Evolutionary conservation across 2,888 invertebrate genomes (phyloP).

Genomic region (Tricholauxania praeusta): DNA sequence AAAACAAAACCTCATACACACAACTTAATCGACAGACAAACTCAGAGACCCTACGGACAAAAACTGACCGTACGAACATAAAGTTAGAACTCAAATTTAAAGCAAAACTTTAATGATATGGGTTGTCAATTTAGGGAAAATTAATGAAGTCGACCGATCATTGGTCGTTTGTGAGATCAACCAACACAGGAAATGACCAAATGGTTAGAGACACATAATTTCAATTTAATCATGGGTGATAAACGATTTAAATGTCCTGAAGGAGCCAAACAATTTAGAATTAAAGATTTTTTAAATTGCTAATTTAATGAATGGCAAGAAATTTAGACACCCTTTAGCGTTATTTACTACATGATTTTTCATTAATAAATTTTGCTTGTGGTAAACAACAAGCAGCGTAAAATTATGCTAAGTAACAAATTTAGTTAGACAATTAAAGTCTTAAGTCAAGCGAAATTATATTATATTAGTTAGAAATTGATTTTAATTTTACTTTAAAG

Average conservation of each 20-base stretch:
- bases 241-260: neutral
- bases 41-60: neutral
- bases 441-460: too few relatives aligned
- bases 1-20: neutral
- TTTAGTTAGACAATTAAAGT: too few relatives aligned
- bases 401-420: too few relatives aligned
- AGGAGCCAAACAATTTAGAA: too few relatives aligned
- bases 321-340: too few relatives aligned
- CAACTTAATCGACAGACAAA: neutral
- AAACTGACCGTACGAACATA: neutral
- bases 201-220: neutral
- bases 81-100: neutral
- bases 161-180: neutral
- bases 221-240: conserved; percentile 24
- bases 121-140: conserved; percentile 18
- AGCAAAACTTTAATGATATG: conserved; percentile 17
- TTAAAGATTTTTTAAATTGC: too few relatives aligned
- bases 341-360: too few relatives aligned
- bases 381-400: too few relatives aligned
- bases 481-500: too few relatives aligned
- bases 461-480: too few relatives aligned
- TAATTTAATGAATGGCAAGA: too few relatives aligned
- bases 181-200: conserved; percentile 7
- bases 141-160: neutral
- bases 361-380: too few relatives aligned